Evolutionary conservation across 2,113 vertebrate genomes (phyloP), one percentile per base, ranked within the genome.

Genomic region (Cettia cetti): DNA sequence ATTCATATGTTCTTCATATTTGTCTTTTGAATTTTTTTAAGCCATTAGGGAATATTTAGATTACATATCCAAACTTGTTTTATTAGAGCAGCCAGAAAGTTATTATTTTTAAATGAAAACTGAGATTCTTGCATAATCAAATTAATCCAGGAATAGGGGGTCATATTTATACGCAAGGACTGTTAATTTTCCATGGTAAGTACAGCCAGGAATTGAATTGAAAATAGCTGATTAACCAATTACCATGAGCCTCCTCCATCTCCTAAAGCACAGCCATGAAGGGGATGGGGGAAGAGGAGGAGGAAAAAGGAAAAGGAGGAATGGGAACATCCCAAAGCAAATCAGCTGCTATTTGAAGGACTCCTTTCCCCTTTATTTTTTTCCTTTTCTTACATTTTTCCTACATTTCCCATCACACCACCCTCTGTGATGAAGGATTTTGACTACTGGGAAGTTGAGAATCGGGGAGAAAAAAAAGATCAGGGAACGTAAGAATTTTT

Each of bases 21-120:
- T 88, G 57, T 69, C 79, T 83, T 90, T 42, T 70, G 54, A 60
- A 60, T 71, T 82, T 94, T 80, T 84, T 81, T 63, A 92, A 95
- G 63, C 68, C 85, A 50, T 60, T 63, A 56, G 90, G 82, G 91
- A 88, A 70, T 76, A 96, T 82, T 91, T 80, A 86, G 71, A 82
- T 63, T 72, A 54, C 61, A 40, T 74, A 95, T 40, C 68, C 92
- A 88, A 93, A 85, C 82, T 82, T 83, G 68, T 88, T 83, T 86
- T 37, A 88, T 71, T 76, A 92, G 75, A 76, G 87, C 71, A 77
- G 60, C 50, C 75, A 77, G 82, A 82, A 92, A 95, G 71, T 90
- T 94, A 96, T 91, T 96, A 90, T 88, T 94, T 96, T 96, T 81
- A 86, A 96, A 94, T 93, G 82, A 92, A 97, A 95, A 96, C 82